Evolutionary conservation across 2,888 invertebrate genomes (phyloP), one percentile per base, ranked within the genome.

Genomic region (Amphipoea oculea): DNA sequence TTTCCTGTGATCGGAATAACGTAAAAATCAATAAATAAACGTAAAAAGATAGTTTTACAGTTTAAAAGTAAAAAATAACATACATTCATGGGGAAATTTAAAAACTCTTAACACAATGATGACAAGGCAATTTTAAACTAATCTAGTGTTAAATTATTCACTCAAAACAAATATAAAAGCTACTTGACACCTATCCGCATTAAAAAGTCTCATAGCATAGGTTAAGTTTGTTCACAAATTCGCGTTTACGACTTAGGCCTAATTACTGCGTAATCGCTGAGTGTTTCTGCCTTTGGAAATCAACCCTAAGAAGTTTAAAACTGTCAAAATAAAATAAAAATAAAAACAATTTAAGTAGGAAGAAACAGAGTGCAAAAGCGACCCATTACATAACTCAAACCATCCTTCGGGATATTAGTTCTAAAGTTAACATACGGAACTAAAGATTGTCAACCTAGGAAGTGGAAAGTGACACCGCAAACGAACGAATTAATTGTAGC

Each of bases 401-500:
- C 62, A 72, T 40, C 20, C 14, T 72, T n/a, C 11, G 65, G 63
- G 2, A 45, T 51, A 9, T 40, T 36, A 63, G 23, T 72, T 82
- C 7, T 40, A 54, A 62, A 72, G 7, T 60, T 68, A 70, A 70
- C 7, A 73, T 42, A 73, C 62, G 76, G 76, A 63, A 79, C 67
- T 72, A 72, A 67, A 65, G 42, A 76, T 68, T 80, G 66, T 29
- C 65, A 70, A 86, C 80, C 81, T 85, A 85, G 71, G 87, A 86
- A 78, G 83, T 75, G 74, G 80, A 80, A 82, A 79, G 79, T 65
- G 68, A 42, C 42, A 73, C 40, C n/a, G 75, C 69, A 82, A 78
- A 79, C 68, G 29, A 81, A 69, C 79, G 75, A 85, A 75, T 79
- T 85, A 86, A 88, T 86, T 82, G 86, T 86, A 80, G 74, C 83